Base-by-base conservation (phyloP, 1,140 invertebrate species). In the Trachymyrmex cornetzi region DNA sequence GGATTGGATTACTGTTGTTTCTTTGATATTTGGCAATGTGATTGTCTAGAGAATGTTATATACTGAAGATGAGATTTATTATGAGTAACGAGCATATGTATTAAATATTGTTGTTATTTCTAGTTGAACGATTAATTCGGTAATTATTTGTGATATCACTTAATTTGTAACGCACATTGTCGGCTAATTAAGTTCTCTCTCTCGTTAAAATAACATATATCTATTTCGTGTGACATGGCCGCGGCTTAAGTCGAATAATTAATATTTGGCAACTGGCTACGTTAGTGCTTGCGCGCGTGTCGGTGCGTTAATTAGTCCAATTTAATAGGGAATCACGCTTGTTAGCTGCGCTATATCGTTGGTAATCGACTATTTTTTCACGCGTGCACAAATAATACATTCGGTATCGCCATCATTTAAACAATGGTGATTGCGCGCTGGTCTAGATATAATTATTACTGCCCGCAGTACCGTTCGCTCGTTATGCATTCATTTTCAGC, bases 401-500 rank as follows among this genome's bases (percentile, higher is more conserved):
- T 38, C 88, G 81, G 77, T 66, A 89, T 87, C 88, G 89, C 86
- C 87, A 88, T 89, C 87, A 88, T 81, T 67, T 57, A 86, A 85
- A 88, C 89, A 85, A 86, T 84, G 89, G 57, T 59, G 67, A 88
- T 87, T 75, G 55, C 57, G 53, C 55, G 48, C 66, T 66, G 72
- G 71, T 63, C 34, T 75, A 87, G 82, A 91, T 91, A 90, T 91
- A 91, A 91, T 91, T 91, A 91, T 91, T 90, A 88, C 77, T 55
- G 72, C 77, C 72, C 81, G 88, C 89, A 71, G 75, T 88, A 77
- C 85, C 89, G 72, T 85, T 84, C 67, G 89, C 84, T 91, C 84
- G 90, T 91, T 90, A 91, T 50, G 87, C 87, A 90, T 90, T 90
- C 90, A 90, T 91, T 90, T 87, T 77, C 64, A 57, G 82, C 79